Conservation (phyloP, 2,888 invertebrate genomes). For the Gandaritis pyraliata region DNA sequence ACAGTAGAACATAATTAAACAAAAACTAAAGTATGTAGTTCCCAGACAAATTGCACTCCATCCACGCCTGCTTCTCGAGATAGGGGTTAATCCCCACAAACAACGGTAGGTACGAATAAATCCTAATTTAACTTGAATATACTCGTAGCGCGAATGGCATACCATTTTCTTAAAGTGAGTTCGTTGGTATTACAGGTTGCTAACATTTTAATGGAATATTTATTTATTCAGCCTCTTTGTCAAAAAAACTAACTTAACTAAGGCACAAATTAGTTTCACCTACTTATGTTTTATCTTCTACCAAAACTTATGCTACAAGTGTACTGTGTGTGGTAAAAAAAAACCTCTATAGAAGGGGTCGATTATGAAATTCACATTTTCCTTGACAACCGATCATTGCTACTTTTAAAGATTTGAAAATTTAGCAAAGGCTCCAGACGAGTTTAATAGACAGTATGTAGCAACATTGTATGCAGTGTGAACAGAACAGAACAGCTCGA, state of each 20-base stretch:
- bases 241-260: too few relatives aligned
- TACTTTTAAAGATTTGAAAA: too few relatives aligned
- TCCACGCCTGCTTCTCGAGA: constrained; percentile 32
- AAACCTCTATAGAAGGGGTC: too few relatives aligned
- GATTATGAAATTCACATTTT: too few relatives aligned
- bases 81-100: constrained; percentile 37
- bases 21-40: constrained; percentile 23
- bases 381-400: too few relatives aligned
- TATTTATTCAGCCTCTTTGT: not conserved
- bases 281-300: too few relatives aligned
- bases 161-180: constrained; percentile 30
- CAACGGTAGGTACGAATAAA: constrained; percentile 35
- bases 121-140: constrained; percentile 41
- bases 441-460: constrained; percentile 4
- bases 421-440: too few relatives aligned
- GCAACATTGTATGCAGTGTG: constrained; percentile 31
- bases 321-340: too few relatives aligned
- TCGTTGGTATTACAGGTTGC: constrained; percentile 9
- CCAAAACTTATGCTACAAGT: too few relatives aligned
- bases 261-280: too few relatives aligned
- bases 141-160: constrained; percentile 29
- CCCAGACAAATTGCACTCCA: constrained; percentile 35
- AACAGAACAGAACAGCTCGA: constrained; percentile 28
- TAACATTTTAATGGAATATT: not conserved
- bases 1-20: constrained; percentile 11